Conservation (phyloP, 2,113 vertebrate species). For the Heloderma charlesbogerti region DNA sequence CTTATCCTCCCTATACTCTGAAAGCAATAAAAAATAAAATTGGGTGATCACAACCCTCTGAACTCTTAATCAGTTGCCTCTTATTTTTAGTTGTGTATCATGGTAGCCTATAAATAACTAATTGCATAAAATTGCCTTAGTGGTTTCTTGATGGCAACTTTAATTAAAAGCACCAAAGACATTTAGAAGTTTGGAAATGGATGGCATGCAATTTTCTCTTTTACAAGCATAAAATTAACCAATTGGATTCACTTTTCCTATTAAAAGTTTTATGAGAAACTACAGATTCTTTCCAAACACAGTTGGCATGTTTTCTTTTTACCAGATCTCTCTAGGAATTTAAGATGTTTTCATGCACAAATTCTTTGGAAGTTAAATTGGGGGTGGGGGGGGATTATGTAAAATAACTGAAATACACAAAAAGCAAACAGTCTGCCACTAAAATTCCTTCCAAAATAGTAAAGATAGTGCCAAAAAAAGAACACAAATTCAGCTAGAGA, state of each 20-base stretch:
- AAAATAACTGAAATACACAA: neutral
- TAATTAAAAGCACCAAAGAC: slow-evolving; percentile 83
- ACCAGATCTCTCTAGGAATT: slow-evolving; percentile 65
- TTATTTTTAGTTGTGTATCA: slow-evolving; percentile 80
- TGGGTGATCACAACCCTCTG: slow-evolving; percentile 72
- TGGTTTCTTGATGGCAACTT: slow-evolving; percentile 81
- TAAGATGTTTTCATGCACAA: slow-evolving; percentile 63
- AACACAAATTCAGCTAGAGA: neutral
- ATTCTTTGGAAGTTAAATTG: slow-evolving; percentile 69
- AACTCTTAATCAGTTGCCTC: slow-evolving; percentile 78
- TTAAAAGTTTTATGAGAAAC: slow-evolving; percentile 81
- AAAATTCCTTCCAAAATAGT: neutral
- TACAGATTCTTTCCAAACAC: slow-evolving; percentile 74
- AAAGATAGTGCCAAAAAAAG: neutral
- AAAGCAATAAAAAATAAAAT: slow-evolving; percentile 62
- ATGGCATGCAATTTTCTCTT: slow-evolving; percentile 83
- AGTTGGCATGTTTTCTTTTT: slow-evolving; percentile 64
- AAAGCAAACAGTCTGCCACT: neutral
- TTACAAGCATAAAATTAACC: slow-evolving; percentile 83
- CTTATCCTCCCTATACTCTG: neutral
- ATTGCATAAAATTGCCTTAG: slow-evolving; percentile 82
- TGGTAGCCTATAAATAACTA: slow-evolving; percentile 85
- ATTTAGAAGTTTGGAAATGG: slow-evolving; percentile 83
- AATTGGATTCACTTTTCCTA: slow-evolving; percentile 83
- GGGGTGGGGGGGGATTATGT: slow-evolving; percentile 15